Evolutionary conservation across 2,797 vertebrate species (phyloP), one percentile per base, ranked within the genome.

Genomic region (Myoxocephalus aenaeus): DNA sequence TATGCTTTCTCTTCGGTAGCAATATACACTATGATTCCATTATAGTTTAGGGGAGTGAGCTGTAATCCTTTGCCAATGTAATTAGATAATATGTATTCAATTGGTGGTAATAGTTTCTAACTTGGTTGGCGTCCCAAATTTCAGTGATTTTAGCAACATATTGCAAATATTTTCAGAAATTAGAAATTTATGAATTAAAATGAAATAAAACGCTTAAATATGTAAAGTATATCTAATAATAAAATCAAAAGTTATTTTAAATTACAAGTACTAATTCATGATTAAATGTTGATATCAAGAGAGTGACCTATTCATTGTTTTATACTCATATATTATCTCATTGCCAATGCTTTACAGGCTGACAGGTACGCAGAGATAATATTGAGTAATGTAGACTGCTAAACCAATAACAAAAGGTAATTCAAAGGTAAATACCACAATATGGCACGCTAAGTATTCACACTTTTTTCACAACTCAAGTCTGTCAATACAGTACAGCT

Each of bases 21-120:
- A 29, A 29, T 56, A 46, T 27, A 56, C 12, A 54, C 9, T 50
- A 32, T 50, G 25, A 61, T 22, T 20, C 6, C 7, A 40, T 75
- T 27, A 46, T 20, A 57, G 13, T 61, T 57, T 59, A 2, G 2
- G 7, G 17, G 48, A 36, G 20, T 75, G 61, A 48, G 42, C 34
- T 74, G 13, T 27, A 64, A 64, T 59, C 14, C 3, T 73, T 38
- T 62, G n/a, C 10, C 0, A 0, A n/a, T 48, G 34, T 29, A 61
- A 75, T 75, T 72, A 73, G 44, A 54, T 66, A 34, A 65, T 80
- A 32, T 72, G 54, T 74, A 65, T 74, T 48, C 67, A 48, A 73
- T 61, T n/a, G 3, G 14, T 57, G 7, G 51, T 38, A 34, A 36
- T 29, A 32, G 15, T 42, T 51, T 75, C 22, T 50, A 59, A 70